These are phyloP conservation scores for Euclidia mi DNA, from an alignment of 2,888 invertebrate species.

Conservation along the genomic window DNA sequence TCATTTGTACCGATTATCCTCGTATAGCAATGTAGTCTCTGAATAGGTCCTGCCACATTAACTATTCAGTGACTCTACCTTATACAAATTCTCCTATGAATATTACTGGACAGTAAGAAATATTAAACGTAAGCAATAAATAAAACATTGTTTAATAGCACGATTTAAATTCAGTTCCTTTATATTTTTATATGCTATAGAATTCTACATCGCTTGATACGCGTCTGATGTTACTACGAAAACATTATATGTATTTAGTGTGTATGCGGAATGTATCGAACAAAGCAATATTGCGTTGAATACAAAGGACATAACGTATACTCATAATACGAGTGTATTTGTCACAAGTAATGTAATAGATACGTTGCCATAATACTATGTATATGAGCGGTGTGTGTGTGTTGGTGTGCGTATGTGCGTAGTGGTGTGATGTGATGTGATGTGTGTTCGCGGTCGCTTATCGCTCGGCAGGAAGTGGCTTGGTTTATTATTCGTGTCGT, in stretches of 20 bases:
- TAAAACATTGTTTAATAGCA: background rate
- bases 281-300: conserved; percentile 51
- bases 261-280: conserved; percentile 44
- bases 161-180: conserved; percentile 4
- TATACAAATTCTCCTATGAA: background rate
- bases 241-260: conserved; percentile 27
- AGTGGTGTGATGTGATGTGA: conserved; percentile 70
- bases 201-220: background rate
- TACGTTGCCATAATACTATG: conserved; percentile 59
- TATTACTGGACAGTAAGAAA: background rate
- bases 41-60: too few species aligned
- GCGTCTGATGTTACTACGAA: conserved; percentile 24
- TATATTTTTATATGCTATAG: background rate
- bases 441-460: conserved; percentile 81
- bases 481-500: conserved; percentile 89
- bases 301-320: conserved; percentile 47
- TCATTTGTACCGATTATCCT: too few species aligned
- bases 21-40: too few species aligned
- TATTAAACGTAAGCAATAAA: background rate
- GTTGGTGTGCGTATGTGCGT: conserved; percentile 36
- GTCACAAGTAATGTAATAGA: conserved; percentile 50
- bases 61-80: too few species aligned
- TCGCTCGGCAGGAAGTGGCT: conserved; percentile 88
- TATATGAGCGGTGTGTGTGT: conserved; percentile 52
- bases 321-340: conserved; percentile 43